A percentile compares a stretch with the other conserved stretches of the same genome.
Conservation (phyloP, 2,113 vertebrate species). For the Mugil cephalus region DNA sequence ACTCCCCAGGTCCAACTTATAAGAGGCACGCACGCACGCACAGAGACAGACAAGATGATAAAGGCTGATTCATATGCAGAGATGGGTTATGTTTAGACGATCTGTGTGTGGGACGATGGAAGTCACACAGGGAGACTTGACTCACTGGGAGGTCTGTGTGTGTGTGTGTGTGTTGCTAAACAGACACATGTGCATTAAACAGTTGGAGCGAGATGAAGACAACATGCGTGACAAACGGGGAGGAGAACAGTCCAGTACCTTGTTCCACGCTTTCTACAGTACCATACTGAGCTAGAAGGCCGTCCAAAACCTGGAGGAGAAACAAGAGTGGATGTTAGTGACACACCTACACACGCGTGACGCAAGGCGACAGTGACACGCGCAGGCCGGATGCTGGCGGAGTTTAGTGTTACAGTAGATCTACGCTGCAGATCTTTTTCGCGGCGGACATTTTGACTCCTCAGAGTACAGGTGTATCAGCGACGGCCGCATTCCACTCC, state of each 20-base stretch:
- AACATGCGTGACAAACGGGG: slow-evolving; percentile 14
- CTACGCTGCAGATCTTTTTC: no score
- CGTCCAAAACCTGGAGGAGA: slow-evolving; percentile 89
- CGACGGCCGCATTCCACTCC: no score
- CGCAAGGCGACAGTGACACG: background rate
- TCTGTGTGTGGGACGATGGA: slow-evolving; percentile 63
- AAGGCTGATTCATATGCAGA: slow-evolving; percentile 62
- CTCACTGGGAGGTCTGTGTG: slow-evolving; percentile 65
- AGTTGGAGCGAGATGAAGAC: slow-evolving; percentile 28
- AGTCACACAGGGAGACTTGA: slow-evolving; percentile 60
- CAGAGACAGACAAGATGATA: slow-evolving; percentile 50
- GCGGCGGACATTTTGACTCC: no score
- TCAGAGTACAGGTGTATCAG: no score
- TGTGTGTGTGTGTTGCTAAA: slow-evolving; percentile 39
- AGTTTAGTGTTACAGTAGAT: no score
- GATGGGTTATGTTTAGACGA: slow-evolving; percentile 74
- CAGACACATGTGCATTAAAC: slow-evolving; percentile 49
- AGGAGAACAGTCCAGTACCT: slow-evolving; percentile 82
- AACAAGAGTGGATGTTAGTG: slow-evolving; percentile 32
- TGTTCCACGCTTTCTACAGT: slow-evolving; percentile 95
- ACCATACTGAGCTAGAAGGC: slow-evolving; percentile 92
- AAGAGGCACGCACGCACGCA: slow-evolving; percentile 27
- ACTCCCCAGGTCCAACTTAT: slow-evolving; percentile 37
- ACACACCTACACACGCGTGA: background rate
- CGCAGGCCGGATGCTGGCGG: background rate